Evolutionary conservation across 2,113 vertebrate species (phyloP).

Genomic region (Bos taurus): DNA sequence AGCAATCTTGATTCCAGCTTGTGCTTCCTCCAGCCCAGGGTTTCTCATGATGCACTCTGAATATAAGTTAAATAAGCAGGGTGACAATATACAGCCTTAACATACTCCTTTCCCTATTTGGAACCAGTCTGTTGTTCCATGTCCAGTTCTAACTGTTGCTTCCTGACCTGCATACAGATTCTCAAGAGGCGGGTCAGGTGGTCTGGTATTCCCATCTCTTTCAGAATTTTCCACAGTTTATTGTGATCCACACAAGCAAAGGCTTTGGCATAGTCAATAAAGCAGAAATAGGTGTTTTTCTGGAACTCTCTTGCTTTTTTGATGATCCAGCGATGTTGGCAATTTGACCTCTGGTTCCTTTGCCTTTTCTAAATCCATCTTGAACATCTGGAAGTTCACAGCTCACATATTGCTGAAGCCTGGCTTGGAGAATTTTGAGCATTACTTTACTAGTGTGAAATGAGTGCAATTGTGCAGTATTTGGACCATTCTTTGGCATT

Average conservation of each 20-base stretch:
- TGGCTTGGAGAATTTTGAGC: not conserved
- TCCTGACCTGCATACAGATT: not conserved
- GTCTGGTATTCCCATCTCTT: not conserved
- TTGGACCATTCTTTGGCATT: not conserved
- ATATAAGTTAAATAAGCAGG: not conserved
- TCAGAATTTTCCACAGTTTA: not conserved
- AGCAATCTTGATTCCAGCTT: not conserved
- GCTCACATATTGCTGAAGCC: fast-evolving
- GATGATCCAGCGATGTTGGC: not conserved
- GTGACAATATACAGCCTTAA: not conserved
- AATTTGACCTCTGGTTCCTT: not conserved
- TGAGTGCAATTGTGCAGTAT: not conserved
- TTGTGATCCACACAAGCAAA: not conserved
- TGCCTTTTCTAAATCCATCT: not conserved
- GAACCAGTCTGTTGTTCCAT: not conserved
- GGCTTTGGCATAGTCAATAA: not conserved
- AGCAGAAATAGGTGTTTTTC: not conserved
- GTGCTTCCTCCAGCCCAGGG: not conserved
- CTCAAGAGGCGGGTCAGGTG: not conserved
- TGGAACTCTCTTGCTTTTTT: not conserved
- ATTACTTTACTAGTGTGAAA: not conserved
- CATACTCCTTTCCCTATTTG: not conserved
- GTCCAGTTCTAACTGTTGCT: not conserved
- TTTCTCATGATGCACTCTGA: not conserved
- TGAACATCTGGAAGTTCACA: not conserved